Evolutionary conservation across 2,113 vertebrate species (phyloP).

Genomic region (Ascaphus truei): DNA sequence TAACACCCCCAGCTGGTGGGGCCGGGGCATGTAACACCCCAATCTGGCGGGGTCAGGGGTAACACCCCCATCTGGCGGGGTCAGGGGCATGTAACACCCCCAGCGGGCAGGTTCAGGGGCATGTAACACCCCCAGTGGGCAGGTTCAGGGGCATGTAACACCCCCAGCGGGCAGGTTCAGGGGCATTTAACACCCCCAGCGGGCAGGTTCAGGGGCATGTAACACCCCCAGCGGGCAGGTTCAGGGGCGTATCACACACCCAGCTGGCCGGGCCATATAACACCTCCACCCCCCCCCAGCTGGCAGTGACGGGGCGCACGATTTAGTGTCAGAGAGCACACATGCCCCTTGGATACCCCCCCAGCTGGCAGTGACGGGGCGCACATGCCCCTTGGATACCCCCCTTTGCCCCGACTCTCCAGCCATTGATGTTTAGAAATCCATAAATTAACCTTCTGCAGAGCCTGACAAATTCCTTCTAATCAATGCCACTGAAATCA

Average conservation of each 20-base stretch:
- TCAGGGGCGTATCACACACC: neutral
- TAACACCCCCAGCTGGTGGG: no score
- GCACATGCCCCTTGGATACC: neutral
- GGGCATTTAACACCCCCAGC: no score
- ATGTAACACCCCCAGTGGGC: no score
- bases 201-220: no score
- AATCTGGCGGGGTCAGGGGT: no score
- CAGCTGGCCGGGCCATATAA: neutral
- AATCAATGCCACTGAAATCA: constrained; percentile 56
- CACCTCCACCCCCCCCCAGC: neutral
- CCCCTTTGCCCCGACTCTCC: neutral
- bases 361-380: neutral
- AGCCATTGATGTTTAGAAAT: neutral
- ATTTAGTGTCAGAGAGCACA: no score
- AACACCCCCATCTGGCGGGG: neutral
- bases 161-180: no score
- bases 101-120: no score
- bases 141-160: no score
- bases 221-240: neutral
- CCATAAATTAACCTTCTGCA: constrained; percentile 27
- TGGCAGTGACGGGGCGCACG: no score
- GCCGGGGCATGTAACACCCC: no score
- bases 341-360: neutral
- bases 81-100: no score
- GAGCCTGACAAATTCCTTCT: neutral